Percentiles rank a stretch among this genome's conserved stretches.
phyloP scores from a whole-genome alignment of 2,113 vertebrate species.

The Asarcornis scutulata region DNA sequence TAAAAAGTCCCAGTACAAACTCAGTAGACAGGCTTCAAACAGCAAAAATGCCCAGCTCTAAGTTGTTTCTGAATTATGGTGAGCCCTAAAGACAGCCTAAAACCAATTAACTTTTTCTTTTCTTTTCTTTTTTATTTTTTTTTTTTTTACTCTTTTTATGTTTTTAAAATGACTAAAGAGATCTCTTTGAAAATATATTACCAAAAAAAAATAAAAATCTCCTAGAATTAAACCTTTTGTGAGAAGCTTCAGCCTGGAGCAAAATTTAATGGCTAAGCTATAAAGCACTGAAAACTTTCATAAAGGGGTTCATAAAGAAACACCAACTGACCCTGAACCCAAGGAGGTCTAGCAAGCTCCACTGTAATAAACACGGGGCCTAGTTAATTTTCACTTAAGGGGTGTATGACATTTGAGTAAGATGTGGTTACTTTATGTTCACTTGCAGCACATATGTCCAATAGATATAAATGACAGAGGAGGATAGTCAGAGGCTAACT shows the following conservation, averaged over 20 bases:
- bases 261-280: slow-evolving; percentile 53
- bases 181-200: slow-evolving; percentile 47
- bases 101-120: slow-evolving; percentile 9
- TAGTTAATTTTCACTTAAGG: slow-evolving; percentile 43
- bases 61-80: slow-evolving; percentile 31
- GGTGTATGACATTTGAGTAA: slow-evolving; percentile 43
- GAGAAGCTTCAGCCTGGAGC: slow-evolving; percentile 52
- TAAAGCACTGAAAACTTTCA: slow-evolving; percentile 65
- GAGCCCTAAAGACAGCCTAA: slow-evolving; percentile 15
- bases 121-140: background rate
- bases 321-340: slow-evolving; percentile 52
- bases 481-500: background rate
- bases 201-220: background rate
- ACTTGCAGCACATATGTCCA: background rate
- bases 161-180: slow-evolving; percentile 48
- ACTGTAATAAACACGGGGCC: slow-evolving; percentile 28
- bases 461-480: background rate
- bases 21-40: slow-evolving; percentile 6
- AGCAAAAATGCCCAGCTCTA: background rate
- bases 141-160: background rate
- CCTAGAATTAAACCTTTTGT: slow-evolving; percentile 58
- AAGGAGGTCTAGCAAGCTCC: slow-evolving; percentile 33
- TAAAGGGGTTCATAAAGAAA: slow-evolving; percentile 67
- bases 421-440: slow-evolving; percentile 28
- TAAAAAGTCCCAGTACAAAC: background rate